Conservation (phyloP, 1,140 invertebrate genomes). For the Trachelipus rathkii region DNA sequence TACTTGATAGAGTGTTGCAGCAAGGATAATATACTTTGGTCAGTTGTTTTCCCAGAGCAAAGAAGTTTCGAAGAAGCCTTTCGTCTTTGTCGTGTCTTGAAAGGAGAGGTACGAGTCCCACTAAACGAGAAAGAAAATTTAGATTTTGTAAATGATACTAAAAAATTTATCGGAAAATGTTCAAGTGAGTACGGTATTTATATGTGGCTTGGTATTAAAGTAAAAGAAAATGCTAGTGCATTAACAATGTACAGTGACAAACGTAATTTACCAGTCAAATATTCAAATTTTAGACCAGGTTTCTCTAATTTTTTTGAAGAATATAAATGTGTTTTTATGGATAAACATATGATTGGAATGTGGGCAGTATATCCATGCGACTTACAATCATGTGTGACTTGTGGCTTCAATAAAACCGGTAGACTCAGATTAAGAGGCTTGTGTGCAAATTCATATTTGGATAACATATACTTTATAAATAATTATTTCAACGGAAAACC, state of each 20-base stretch:
- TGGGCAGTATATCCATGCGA: conserved; percentile 37
- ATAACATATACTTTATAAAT: conserved; percentile 30
- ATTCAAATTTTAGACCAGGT: conserved; percentile 36
- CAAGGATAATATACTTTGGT: neutral
- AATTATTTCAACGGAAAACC: conserved; percentile 33
- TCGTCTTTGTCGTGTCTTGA: conserved; percentile 37
- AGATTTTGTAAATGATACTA: conserved; percentile 16
- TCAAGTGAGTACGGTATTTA: conserved; percentile 33
- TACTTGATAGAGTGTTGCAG: conserved; percentile 22
- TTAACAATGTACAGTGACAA: conserved; percentile 25
- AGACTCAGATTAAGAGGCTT: conserved; percentile 35
- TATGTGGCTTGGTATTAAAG: conserved; percentile 34
- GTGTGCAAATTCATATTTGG: conserved; percentile 30
- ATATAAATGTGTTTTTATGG: conserved; percentile 33
- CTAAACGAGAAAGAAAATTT: conserved; percentile 31
- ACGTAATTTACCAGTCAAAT: conserved; percentile 23
- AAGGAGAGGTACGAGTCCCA: conserved; percentile 32
- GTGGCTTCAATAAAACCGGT: conserved; percentile 28
- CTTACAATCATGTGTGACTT: conserved; percentile 34
- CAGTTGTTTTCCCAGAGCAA: conserved; percentile 36
- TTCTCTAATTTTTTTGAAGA: neutral
- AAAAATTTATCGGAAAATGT: conserved; percentile 7
- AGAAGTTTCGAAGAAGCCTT: conserved; percentile 28
- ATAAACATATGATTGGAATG: conserved; percentile 24
- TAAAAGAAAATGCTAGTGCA: neutral